These are phyloP conservation scores for Parnassius orleans DNA, from an alignment of 2,888 invertebrate genomes.

Conservation along the genomic window DNA sequence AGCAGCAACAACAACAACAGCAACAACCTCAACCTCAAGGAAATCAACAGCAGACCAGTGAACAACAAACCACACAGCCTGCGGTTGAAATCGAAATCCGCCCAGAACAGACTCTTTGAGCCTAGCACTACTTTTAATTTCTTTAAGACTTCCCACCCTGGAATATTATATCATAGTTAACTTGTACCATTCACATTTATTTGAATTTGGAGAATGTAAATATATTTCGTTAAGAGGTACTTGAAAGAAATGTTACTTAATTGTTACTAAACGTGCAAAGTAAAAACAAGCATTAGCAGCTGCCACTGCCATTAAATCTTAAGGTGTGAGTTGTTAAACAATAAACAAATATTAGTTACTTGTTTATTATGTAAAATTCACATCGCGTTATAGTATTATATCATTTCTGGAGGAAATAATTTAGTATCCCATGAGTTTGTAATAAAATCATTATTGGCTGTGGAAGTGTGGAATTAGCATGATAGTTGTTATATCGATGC, in stretches of 20 bases:
- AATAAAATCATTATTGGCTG: conserved; percentile 38
- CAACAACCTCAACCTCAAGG: conserved; percentile 40
- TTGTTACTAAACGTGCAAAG: conserved; percentile 14
- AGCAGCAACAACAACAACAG: conserved; percentile 57
- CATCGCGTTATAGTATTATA: conserved; percentile 12
- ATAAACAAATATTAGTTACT: conserved; percentile 15
- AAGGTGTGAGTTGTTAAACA: conserved; percentile 24
- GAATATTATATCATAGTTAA: conserved; percentile 18
- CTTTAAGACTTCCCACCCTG: conserved; percentile 26
- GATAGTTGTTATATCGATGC: conserved; percentile 29
- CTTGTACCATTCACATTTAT: conserved; percentile 15
- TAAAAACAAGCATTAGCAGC: conserved; percentile 14
- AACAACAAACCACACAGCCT: conserved; percentile 53
- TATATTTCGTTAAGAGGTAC: conserved; percentile 21
- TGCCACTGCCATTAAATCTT: conserved; percentile 31
- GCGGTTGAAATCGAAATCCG: conserved; percentile 62
- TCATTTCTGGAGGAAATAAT: conserved; percentile 1
- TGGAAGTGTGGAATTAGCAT: conserved; percentile 39
- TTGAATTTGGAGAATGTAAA: conserved; percentile 18
- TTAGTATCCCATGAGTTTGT: conserved; percentile 14
- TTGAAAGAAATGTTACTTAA: conserved; percentile 22
- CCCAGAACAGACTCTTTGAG: conserved; percentile 62
- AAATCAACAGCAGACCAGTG: conserved; percentile 39
- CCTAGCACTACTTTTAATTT: conserved; percentile 34
- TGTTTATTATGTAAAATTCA: conserved; percentile 12